Evolutionary conservation across 2,888 invertebrate species (phyloP).

Genomic region (Neuroscelio doddi): DNA sequence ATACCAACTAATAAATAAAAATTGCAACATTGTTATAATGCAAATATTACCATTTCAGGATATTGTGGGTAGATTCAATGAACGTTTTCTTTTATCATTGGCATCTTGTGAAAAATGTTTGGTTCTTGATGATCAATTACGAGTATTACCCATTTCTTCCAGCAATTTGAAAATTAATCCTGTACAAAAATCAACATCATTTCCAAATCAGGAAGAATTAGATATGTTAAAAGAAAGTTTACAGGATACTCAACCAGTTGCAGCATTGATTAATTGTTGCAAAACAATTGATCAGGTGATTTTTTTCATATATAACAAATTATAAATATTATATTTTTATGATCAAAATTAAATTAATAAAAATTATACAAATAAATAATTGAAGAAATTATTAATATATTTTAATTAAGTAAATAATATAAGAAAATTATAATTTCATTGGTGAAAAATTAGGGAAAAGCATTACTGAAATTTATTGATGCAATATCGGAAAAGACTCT

Average conservation of each 20-base stretch:
- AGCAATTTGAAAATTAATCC: conserved; percentile 88
- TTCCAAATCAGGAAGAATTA: conserved; percentile 77
- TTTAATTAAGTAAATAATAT: no score
- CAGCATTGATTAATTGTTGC: conserved; percentile 89
- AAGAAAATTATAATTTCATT: no score
- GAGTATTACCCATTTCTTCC: conserved; percentile 93
- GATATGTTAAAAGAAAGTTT: conserved; percentile 86
- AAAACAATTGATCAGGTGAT: conserved; percentile 90
- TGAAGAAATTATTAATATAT: no score
- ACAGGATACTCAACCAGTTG: conserved; percentile 93
- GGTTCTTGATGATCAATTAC: conserved; percentile 60
- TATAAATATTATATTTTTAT: conserved; percentile 13
- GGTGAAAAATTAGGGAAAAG: conserved; percentile 90
- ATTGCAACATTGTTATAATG: no score
- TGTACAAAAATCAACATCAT: conserved; percentile 75
- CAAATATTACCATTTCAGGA: no score
- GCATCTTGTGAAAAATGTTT: conserved; percentile 82
- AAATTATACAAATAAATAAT: no score
- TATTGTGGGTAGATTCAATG: conserved; percentile 67
- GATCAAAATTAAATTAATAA: no score
- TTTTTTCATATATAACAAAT: conserved; percentile 1
- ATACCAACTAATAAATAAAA: no score
- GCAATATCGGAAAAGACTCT: conserved; percentile 93
- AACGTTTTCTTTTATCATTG: conserved; percentile 93
- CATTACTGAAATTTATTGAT: conserved; percentile 93